Evolutionary conservation across 2,888 invertebrate genomes (phyloP).

Genomic region (Cyrtodaria siliqua): DNA sequence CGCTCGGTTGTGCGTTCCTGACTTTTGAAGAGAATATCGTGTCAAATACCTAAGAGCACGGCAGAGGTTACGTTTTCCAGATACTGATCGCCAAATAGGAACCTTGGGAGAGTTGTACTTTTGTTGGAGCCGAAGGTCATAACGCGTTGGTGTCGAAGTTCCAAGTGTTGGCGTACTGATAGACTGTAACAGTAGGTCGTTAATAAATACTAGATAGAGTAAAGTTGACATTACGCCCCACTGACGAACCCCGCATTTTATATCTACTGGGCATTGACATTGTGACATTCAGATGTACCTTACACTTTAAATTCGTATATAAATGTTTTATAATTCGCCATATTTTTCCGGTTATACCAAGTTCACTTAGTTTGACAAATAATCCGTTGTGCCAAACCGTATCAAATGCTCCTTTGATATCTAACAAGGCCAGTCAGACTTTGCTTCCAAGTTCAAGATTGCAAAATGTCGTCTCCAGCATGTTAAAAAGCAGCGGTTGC

Average conservation of each 20-base stretch:
- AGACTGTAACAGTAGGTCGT: background rate
- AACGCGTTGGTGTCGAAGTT: no score
- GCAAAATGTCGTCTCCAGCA: no score
- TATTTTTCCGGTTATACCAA: conserved; percentile 18
- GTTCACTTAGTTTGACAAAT: conserved; percentile 11
- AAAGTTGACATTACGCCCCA: conserved; percentile 18
- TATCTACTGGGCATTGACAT: background rate
- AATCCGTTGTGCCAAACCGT: conserved; percentile 9
- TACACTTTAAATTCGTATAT: conserved; percentile 12
- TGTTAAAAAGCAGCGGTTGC: no score
- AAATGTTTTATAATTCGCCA: conserved; percentile 7
- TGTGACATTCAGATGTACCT: background rate
- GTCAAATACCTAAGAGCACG: conserved; percentile 8
- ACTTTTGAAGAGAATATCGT: conserved; percentile 2
- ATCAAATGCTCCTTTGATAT: no score
- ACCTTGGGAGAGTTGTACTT: background rate
- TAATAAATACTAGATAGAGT: conserved; percentile 18
- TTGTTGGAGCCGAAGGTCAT: no score
- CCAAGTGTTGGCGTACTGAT: no score
- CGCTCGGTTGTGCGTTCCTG: background rate
- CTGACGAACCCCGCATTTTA: background rate
- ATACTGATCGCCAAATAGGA: conserved; percentile 13
- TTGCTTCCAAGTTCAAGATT: no score
- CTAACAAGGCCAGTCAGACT: no score
- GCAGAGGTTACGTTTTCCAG: background rate